Conservation (phyloP, 2,888 invertebrate genomes). For the Archaeoteleia sp. region DNA sequence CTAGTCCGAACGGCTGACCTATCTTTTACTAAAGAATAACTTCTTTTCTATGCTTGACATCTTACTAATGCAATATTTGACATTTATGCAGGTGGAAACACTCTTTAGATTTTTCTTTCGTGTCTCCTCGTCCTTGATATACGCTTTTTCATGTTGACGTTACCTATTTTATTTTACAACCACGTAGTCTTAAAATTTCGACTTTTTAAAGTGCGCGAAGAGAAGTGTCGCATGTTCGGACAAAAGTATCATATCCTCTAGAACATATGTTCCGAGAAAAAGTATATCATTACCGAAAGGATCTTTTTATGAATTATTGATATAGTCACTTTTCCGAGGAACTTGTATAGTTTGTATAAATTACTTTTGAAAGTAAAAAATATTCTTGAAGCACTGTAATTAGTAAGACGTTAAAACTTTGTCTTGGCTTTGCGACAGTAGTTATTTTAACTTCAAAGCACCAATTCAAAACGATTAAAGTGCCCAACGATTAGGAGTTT, state of each 20-base stretch:
- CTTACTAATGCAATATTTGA: conserved; percentile 20
- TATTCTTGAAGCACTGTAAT: too few species aligned
- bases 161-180: conserved; percentile 12
- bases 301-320: too few species aligned
- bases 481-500: too few species aligned
- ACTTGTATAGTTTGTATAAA: too few species aligned
- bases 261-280: not conserved
- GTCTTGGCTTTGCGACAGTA: too few species aligned
- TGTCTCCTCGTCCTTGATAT: conserved; percentile 25
- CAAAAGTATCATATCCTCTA: not conserved
- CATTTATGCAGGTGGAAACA: conserved; percentile 18
- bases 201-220: not conserved
- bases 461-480: too few species aligned
- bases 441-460: too few species aligned
- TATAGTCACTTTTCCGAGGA: too few species aligned
- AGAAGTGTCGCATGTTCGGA: not conserved
- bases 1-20: not conserved
- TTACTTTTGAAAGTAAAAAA: too few species aligned
- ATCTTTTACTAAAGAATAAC: not conserved
- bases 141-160: conserved; percentile 7
- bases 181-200: conserved; percentile 11
- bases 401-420: too few species aligned
- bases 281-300: too few species aligned
- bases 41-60: conserved; percentile 3
- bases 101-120: conserved; percentile 13